A percentile compares a stretch with the other conserved stretches of the same genome.
Evolutionary conservation across 2,888 invertebrate species (phyloP).

Genomic region (Cyaniris semiargus): DNA sequence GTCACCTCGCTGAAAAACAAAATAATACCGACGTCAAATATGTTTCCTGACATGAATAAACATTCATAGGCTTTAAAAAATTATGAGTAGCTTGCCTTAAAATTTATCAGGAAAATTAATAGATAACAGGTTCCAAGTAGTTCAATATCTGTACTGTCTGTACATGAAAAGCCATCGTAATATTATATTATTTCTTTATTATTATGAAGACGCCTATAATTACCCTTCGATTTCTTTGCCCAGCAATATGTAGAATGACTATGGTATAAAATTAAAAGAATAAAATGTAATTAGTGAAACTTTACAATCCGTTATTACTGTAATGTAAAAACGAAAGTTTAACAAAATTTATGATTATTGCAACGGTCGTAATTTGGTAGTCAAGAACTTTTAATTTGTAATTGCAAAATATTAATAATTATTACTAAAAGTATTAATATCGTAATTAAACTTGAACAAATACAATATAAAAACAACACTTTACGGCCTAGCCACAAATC

Average conservation of each 20-base stretch:
- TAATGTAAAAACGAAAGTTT: conserved; percentile 16
- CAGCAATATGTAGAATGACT: neutral
- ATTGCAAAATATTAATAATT: neutral
- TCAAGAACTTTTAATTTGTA: neutral
- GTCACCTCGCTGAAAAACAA: too few species aligned
- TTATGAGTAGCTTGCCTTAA: too few species aligned
- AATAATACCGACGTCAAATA: too few species aligned
- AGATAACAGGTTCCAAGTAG: too few species aligned
- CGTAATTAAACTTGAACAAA: neutral
- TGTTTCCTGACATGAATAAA: too few species aligned
- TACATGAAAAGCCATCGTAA: too few species aligned
- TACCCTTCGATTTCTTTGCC: neutral
- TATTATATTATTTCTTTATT: too few species aligned
- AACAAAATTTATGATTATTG: conserved; percentile 14
- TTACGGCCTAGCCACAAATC: neutral
- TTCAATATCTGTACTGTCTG: too few species aligned
- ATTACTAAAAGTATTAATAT: conserved; percentile 4
- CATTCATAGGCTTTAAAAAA: too few species aligned
- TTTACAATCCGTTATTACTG: conserved; percentile 14
- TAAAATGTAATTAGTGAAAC: conserved; percentile 21
- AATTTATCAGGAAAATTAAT: too few species aligned
- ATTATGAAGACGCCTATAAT: too few species aligned
- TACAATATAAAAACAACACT: neutral
- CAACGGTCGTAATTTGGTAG: conserved; percentile 14
- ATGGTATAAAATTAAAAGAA: conserved; percentile 2